Evolutionary conservation across 2,888 invertebrate species (phyloP), one percentile per base, ranked within the genome.

Genomic region (Axea sp.): DNA sequence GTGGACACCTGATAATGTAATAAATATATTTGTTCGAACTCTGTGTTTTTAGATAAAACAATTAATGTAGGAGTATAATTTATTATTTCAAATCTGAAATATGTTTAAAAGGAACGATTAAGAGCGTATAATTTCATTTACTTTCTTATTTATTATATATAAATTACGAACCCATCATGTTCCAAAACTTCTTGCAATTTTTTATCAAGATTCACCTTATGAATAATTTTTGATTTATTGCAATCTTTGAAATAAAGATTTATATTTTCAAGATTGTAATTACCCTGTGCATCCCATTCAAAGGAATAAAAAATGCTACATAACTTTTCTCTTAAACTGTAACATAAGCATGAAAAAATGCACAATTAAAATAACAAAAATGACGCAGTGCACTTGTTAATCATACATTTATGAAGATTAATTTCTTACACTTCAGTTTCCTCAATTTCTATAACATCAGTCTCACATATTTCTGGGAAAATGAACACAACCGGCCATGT

Each of bases 401-500:
- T 47, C 11, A 30, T 45, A 7, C 30, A 7, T 45, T 39, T 39
- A 72, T 51, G n/a, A 31, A 55, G 53, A 15, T 41, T 5, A 14
- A 8, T 2, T 0, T 84, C 85, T 85, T 91, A 91, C 89, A 89
- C n/a, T n/a, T n/a, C 88, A 0, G 90, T 90, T 78, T 92, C 90
- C 88, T 97, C 97, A 64, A 91, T 90, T 85, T 94, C 92, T 30
- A 98, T 91, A 79, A 96, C 95, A 87, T 99, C 98, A 43, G 96
- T 94, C 80, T 94, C 92, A 65, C 92, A 90, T 82, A 93, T 93
- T 88, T 98, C 97, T 0, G 98, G 98, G 87, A 97, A 98, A 6
- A 96, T 88, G 77, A 98, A 92, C 9, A 95, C 89, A 0, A 96
- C 93, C 0, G 98, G 98, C 97, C 97, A 98, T n/a, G n/a, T n/a